Evolutionary conservation across 2,113 vertebrate species (phyloP).

Genomic region (Motacilla alba): DNA sequence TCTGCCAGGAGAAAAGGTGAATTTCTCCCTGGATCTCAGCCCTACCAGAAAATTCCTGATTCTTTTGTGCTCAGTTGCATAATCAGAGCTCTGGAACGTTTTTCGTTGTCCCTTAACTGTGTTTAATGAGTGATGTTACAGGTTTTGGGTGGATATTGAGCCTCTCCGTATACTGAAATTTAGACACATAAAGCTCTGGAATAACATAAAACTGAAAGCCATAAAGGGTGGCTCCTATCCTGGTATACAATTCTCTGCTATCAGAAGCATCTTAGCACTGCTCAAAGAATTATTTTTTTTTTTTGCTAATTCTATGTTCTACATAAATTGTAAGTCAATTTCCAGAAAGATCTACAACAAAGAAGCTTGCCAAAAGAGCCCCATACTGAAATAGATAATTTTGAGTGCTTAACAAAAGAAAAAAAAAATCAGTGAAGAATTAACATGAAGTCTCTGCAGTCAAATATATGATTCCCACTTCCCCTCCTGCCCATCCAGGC

Average conservation of each 20-base stretch:
- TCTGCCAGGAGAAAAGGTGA: background rate
- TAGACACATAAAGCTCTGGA: background rate
- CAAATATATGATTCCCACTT: background rate
- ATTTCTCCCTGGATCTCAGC: background rate
- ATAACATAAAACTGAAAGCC: background rate
- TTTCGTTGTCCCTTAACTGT: background rate
- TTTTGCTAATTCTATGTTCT: background rate
- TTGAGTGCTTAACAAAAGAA: background rate
- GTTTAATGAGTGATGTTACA: background rate
- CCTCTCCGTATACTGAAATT: background rate
- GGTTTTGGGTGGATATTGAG: background rate
- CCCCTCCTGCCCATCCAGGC: background rate
- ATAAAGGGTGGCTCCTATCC: background rate
- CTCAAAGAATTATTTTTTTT: background rate
- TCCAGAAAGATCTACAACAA: background rate
- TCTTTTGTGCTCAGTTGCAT: background rate
- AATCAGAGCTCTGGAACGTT: fast-evolving
- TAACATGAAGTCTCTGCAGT: background rate
- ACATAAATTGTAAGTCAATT: background rate
- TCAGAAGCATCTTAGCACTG: too few relatives aligned
- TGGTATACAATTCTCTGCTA: background rate
- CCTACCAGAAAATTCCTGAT: background rate
- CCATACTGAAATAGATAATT: background rate
- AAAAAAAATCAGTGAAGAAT: background rate
- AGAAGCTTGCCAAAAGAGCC: background rate